Base-by-base conservation (phyloP, 1,140 invertebrate genomes). In the Drosophila ercepeae region DNA sequence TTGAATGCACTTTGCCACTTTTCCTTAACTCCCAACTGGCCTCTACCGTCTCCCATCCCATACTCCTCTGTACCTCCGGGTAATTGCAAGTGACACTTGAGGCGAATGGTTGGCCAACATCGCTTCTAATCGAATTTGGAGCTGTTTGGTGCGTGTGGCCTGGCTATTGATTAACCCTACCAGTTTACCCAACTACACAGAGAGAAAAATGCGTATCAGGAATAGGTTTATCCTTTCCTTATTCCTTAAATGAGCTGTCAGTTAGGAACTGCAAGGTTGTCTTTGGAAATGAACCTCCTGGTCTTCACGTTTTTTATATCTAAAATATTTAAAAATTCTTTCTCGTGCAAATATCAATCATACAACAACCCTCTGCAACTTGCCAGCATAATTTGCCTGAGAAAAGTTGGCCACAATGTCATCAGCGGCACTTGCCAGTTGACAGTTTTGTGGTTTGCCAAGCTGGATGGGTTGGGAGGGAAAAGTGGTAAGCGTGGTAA, bases 1-100 rank as follows among this genome's bases (percentile, higher is more conserved):
- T 89, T 89, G 77, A 86, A 82, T 86, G 82, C 82, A 86, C 78
- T 86, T 65, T 75, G 49, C 60, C 67, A 29, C 46, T 45, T n/a
- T 16, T 16, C 14, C 41, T 36, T n/a, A 34, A 19, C 45, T 13
- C 42, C 57, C 29, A 48, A 46, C 52, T 44, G 6, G 13, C 16
- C 44, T 14, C 29, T 6, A 32, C 6, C 7, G 29, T 1, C 29
- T 6, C 29, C 29, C 11, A 21, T 21, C 4, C 4, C 4, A 4
- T 21, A 21, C 21, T 4, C 4, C 21, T 21, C 4, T 21, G 21
- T 21, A 21, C 21, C 21, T 21, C 21, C 21, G 49, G 49, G 46
- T 83, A 83, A 84, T 84, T 84, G 74, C 71, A 79, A 59, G 45
- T 75, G 79, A 83, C 75, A 73, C 69, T 59, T 46, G 57, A 68